Conservation (phyloP, 2,797 vertebrate genomes). For the Macrochelys suwanniensis region DNA sequence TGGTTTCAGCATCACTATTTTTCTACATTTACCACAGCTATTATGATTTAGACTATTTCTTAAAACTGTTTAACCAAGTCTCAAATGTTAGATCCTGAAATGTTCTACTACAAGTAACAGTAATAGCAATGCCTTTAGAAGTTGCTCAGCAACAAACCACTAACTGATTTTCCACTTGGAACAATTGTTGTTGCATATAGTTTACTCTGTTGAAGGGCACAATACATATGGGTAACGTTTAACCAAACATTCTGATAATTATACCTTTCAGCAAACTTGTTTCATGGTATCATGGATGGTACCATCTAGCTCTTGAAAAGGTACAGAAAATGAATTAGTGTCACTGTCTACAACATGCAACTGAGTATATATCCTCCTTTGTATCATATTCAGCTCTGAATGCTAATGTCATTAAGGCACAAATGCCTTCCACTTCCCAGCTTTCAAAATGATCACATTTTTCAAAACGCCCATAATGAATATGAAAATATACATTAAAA, state of each 20-base stretch:
- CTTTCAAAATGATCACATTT: slow-evolving; percentile 16
- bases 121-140: background rate
- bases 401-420: slow-evolving; percentile 9
- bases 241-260: slow-evolving; percentile 7
- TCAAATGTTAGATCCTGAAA: background rate
- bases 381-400: background rate
- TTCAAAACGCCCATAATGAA: background rate
- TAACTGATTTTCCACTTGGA: background rate
- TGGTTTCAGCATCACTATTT: background rate
- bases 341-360: slow-evolving; percentile 32
- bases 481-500: background rate
- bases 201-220: background rate
- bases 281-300: background rate
- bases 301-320: background rate
- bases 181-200: background rate
- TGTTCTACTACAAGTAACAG: no score
- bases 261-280: slow-evolving; percentile 21
- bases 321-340: slow-evolving; percentile 26
- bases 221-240: background rate
- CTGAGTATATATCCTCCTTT: slow-evolving; percentile 7
- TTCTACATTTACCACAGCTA: background rate
- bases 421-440: background rate
- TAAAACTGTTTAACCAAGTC: background rate
- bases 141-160: background rate
- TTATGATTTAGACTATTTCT: background rate